Percentiles rank a stretch among this genome's conserved stretches.
These are phyloP conservation scores for Sciurus niger DNA, from an alignment of 2,113 vertebrate species.

Conservation along the genomic window DNA sequence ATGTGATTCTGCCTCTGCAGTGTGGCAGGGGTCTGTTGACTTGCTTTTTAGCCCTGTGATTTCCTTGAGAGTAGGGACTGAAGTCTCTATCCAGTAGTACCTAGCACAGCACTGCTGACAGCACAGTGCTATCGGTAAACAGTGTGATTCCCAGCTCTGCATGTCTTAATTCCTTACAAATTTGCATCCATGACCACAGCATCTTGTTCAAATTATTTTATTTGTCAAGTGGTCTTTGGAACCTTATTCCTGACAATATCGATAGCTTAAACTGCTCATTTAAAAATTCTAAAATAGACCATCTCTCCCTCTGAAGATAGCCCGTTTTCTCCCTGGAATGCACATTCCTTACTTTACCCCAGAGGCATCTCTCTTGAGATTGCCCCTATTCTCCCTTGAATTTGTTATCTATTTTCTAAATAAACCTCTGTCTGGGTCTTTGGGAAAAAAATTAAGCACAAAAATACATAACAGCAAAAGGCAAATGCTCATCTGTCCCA, in stretches of 20 bases:
- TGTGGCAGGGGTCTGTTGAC: background rate
- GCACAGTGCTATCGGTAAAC: too few relatives aligned
- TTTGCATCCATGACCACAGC: background rate
- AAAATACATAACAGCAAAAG: background rate
- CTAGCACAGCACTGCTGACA: background rate
- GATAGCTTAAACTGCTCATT: background rate
- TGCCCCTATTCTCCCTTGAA: too few relatives aligned
- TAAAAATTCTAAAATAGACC: background rate
- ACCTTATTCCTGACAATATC: background rate
- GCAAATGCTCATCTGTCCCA: background rate
- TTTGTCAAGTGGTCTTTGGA: conserved; percentile 2
- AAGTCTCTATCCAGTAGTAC: background rate
- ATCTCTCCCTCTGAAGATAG: too few relatives aligned
- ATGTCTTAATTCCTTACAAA: conserved; percentile 45
- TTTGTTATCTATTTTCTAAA: too few relatives aligned
- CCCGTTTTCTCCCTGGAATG: too few relatives aligned
- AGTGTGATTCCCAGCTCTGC: background rate
- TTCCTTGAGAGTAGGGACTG: background rate
- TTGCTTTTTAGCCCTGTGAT: background rate
- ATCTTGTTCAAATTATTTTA: conserved; percentile 41
- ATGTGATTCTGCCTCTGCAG: background rate
- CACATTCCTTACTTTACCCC: too few relatives aligned
- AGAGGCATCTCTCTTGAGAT: too few relatives aligned
- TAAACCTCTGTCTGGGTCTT: background rate
- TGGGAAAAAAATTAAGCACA: background rate